Base-by-base conservation (phyloP, 2,797 vertebrate species). In the Cryptoblepharus egeriae region DNA sequence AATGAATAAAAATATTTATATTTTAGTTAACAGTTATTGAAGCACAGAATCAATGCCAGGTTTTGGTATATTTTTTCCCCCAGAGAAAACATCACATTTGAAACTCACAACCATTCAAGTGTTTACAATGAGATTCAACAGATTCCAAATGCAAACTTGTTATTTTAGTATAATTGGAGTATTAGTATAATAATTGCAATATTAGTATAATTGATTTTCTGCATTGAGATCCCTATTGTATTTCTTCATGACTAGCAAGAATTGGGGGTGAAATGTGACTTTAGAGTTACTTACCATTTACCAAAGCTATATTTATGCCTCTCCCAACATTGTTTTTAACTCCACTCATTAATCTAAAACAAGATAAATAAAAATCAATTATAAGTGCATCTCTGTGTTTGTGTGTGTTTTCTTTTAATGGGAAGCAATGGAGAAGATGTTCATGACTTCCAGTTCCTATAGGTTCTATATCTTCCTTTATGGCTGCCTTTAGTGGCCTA, bases 311-410 rank as follows among this genome's bases (percentile, higher is more conserved):
- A 93, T 99, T 99, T 88, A 99, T 96, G 81, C 98, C 98, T 95
- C 98, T 97, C 76, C 98, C 98, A 80, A 99, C 97, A 0, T 99
- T 99, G 95, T 99, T 99, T 95, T 97, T 99, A 78, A 99, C 97
- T 4, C 97, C 94, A 63, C 98, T 99, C 98, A 99, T 99, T 88
- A 99, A 87, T 85, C 98, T 99, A 88, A 87, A 94, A 84, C 81
- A 89, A 84, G 85, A 91, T 2, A 77, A 86, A 75, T 2, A 72
- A 52, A 42, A 73, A 64, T 86, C 89, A 87, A 85, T 89, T 0
- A 76, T 20, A 89, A 65, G 52, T 75, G 87, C 81, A 30, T 85
- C 60, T 60, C 22, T 28, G 16, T 68, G 24, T 37, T 67, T 37
- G n/a, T n/a, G n/a, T n/a, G n/a, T 9, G 8, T 16, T 49, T 2